Evolutionary conservation across 2,888 invertebrate species (phyloP).

Genomic region (Troglohyphantes excavatus): DNA sequence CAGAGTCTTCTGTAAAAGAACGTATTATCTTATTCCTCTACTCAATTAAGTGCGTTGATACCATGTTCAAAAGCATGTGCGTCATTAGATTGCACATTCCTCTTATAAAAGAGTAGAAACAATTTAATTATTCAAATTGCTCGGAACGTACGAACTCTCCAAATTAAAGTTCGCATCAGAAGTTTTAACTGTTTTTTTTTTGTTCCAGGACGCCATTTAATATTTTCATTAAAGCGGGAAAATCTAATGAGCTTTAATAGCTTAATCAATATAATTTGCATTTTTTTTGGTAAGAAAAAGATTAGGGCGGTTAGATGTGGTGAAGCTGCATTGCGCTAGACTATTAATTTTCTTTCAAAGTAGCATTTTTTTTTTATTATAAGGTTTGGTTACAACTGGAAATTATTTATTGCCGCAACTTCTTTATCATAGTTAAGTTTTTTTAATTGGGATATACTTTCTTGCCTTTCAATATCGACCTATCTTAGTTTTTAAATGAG

Average conservation of each 20-base stretch:
- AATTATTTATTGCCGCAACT: no score
- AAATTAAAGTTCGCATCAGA: constrained; percentile 45
- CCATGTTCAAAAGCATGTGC: constrained; percentile 2
- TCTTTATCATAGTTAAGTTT: no score
- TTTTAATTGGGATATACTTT: no score
- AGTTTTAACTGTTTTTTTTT: constrained; percentile 26
- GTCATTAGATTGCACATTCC: not conserved
- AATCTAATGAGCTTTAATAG: constrained; percentile 51
- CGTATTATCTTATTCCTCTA: not conserved
- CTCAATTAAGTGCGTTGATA: constrained; percentile 19
- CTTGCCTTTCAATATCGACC: no score
- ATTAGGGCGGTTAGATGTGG: not conserved
- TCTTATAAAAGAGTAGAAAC: not conserved
- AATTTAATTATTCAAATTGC: constrained; percentile 55
- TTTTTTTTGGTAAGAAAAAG: constrained; percentile 38
- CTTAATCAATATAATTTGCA: constrained; percentile 62
- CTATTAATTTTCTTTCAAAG: not conserved
- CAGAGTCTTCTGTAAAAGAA: not conserved
- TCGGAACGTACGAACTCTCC: constrained; percentile 13
- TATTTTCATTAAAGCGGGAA: constrained; percentile 47
- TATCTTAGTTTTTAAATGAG: no score
- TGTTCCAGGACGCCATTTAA: constrained; percentile 28
- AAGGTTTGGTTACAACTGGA: no score
- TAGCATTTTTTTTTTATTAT: no score
- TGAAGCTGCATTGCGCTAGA: not conserved